Evolutionary conservation across 2,797 vertebrate genomes (phyloP).

Genomic region (Typhlichthys subterraneus): DNA sequence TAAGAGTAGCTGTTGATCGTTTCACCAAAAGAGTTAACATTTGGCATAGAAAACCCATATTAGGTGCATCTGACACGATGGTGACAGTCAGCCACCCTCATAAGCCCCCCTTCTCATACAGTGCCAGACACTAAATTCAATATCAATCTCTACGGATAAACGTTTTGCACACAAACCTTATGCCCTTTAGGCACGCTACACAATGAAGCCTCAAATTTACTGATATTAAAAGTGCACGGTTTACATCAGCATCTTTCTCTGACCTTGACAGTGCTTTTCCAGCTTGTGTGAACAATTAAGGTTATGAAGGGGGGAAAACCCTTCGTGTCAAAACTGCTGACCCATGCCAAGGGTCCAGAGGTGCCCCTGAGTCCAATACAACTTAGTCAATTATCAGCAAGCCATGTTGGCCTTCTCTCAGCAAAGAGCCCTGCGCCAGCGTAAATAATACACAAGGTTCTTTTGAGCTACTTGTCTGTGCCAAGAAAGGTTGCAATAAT

Average conservation of each 20-base stretch:
- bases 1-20: conserved; percentile 50
- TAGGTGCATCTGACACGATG: conserved; percentile 48
- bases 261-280: conserved; percentile 15
- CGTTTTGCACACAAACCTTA: neutral
- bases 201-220: neutral
- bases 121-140: conserved; percentile 47
- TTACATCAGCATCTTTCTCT: neutral
- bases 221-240: neutral
- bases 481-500: conserved; percentile 42
- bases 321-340: conserved; percentile 27
- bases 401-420: conserved; percentile 36
- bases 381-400: conserved; percentile 41
- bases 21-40: conserved; percentile 53
- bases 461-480: conserved; percentile 47
- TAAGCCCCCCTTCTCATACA: conserved; percentile 51
- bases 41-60: conserved; percentile 48
- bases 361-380: conserved; percentile 24
- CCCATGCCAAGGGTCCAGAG: conserved; percentile 26
- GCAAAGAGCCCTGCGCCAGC: conserved; percentile 45
- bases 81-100: conserved; percentile 54
- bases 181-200: neutral
- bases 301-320: conserved; percentile 13
- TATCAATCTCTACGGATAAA: conserved; percentile 16
- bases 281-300: conserved; percentile 19
- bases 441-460: conserved; percentile 49